Base-by-base conservation (phyloP, 2,888 invertebrate species). In the Hemithea aestivaria region DNA sequence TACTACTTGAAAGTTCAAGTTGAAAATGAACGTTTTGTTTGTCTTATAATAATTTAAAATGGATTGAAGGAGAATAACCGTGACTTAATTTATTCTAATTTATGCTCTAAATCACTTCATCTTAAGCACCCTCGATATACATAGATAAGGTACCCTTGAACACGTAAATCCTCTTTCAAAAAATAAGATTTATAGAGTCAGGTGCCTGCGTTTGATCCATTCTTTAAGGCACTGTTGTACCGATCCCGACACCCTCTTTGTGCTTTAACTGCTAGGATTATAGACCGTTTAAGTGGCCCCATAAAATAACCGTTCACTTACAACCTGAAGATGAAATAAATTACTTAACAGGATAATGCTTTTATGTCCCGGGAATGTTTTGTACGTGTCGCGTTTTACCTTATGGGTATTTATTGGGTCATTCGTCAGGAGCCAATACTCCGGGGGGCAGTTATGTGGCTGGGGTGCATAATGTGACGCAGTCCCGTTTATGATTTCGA, bases 341-440 rank as follows among this genome's bases (percentile, higher is more conserved):
- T 87, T 85, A 84, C 81, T 79, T 79, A 79, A 83, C 79, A 78
- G 77, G 77, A 83, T 84, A 84, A 84, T 82, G 81, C 85, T 84
- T 84, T 83, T 81, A 84, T 79, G 73, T 72, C 73, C 66, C 53
- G 50, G 65, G 69, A 80, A 83, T 83, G 82, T 80, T 80, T 76
- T 74, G 83, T 78, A 78, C 84, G 84, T 84, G 84, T 83, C 79
- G 72, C 80, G 68, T 75, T 73, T 69, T 76, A 73, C 73, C 77
- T 79, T 82, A 72, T 74, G 78, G 75, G 83, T 84, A 84, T 84
- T 87, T 87, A 85, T 87, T 84, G 80, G 82, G 78, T 78, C 76
- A 76, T 85, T 82, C 81, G 71, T 84, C 82, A 79, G 75, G 62
- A 73, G 63, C 76, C 81, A 73, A 83, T 82, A 68, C 84, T 56